Base-by-base conservation (phyloP, 2,797 vertebrate genomes). In the Cyprinodon diabolis region DNA sequence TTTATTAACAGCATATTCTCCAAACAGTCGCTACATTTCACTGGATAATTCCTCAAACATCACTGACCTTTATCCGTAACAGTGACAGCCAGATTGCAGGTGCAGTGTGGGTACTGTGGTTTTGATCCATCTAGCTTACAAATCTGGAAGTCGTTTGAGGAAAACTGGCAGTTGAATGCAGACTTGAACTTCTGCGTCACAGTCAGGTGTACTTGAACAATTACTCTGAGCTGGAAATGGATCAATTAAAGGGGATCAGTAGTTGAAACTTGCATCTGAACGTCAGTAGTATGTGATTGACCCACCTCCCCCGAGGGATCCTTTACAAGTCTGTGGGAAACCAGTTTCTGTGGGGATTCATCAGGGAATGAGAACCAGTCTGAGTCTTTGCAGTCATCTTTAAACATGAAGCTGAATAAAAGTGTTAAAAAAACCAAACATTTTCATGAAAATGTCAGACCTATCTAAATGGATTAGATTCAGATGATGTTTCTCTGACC, bases 351-450 rank as follows among this genome's bases (percentile, higher is more conserved):
- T 15, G 88, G 75, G 69, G n/a, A 78, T 1, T 80, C 73, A 5
- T 90, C 87, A 62, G 91, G 77, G 70, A 93, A 85, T 60, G 92
- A 92, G 14, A 95, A 6, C 93, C 93, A 94, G 56, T 76, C 51
- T 40, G 87, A 85, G 40, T 68, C 68, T 13, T 0, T 35, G 58
- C 94, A 95, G 12, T 93, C 83, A 4, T 84, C 76, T 68, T 83
- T 78, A 69, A 89, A 89, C 0, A 72, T 90, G 72, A 93, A 95
- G 0, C 94, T 95, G 52, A 0, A 2, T 30, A 30, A 30, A 30
- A 30, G 30, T 30, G 30, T 30, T n/a, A n/a, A 70, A 11, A 60
- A 66, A n/a, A 66, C 12, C 45, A 71, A 37, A 10, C 0, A 13
- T 3, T 4, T 72, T 23, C 66, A 2, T 12, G 21, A 0, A 2